Conservation (phyloP, 2,113 vertebrate genomes). For the Cichladusa arquata region DNA sequence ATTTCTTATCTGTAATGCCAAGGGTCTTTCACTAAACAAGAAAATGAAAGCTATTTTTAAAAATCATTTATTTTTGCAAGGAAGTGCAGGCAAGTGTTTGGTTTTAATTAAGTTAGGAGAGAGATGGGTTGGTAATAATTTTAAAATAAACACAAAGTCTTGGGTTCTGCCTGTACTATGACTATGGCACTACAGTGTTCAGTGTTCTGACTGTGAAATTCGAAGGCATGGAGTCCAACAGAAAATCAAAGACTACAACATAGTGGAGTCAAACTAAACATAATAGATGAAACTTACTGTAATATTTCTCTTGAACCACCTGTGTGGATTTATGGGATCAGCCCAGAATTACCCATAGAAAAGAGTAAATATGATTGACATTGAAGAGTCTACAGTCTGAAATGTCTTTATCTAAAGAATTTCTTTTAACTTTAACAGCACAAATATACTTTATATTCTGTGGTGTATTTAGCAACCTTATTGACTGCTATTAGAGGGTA, state of each 20-base stretch:
- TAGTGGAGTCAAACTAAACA: background rate
- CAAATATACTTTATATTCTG: background rate
- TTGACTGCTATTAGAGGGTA: background rate
- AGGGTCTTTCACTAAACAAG: background rate
- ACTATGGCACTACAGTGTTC: background rate
- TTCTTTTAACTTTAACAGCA: background rate
- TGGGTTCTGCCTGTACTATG: background rate
- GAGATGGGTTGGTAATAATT: background rate
- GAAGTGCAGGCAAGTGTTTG: background rate
- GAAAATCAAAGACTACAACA: background rate
- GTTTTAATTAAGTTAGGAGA: background rate
- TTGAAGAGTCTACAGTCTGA: background rate
- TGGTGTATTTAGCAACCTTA: background rate
- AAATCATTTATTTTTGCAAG: background rate
- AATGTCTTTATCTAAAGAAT: background rate
- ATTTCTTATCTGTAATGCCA: background rate
- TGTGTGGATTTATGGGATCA: background rate
- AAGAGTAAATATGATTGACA: background rate
- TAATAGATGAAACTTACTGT: background rate
- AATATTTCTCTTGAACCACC: background rate
- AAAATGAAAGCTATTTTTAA: background rate
- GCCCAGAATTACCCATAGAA: background rate
- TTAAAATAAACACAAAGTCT: background rate
- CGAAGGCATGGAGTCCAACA: background rate
- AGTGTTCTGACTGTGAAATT: background rate